These are phyloP conservation scores for Zophobas morio DNA, from an alignment of 1,140 invertebrate genomes.

Conservation along the genomic window DNA sequence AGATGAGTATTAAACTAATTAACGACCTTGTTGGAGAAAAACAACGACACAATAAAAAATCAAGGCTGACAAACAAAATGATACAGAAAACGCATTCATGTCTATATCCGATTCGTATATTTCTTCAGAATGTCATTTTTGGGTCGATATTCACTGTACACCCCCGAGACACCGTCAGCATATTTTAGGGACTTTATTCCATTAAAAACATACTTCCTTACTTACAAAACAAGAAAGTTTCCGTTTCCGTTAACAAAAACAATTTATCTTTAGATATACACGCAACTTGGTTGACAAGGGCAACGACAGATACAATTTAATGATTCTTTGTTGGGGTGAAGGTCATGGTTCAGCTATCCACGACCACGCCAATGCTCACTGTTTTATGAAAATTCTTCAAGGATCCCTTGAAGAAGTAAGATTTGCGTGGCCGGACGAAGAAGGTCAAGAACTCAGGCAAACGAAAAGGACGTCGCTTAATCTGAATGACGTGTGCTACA, in stretches of 20 bases:
- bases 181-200: no score
- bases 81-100: no score
- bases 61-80: no score
- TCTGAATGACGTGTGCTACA: constrained; percentile 91
- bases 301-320: constrained; percentile 98
- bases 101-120: no score
- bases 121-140: no score
- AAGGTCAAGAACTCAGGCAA: constrained; percentile 72
- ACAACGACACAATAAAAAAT: no score
- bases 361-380: constrained; percentile 96
- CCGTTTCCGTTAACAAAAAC: neutral
- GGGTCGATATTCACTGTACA: no score
- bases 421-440: constrained; percentile 80
- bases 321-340: constrained; percentile 97
- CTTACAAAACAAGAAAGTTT: neutral
- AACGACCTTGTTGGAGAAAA: neutral
- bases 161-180: no score
- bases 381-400: constrained; percentile 95
- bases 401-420: constrained; percentile 81
- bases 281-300: constrained; percentile 94
- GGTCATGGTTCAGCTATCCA: constrained; percentile 96
- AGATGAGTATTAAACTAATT: neutral
- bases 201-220: neutral
- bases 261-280: constrained; percentile 81
- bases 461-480: constrained; percentile 76